phyloP scores from a whole-genome alignment of 2,888 invertebrate species.

The Andricus curvator region DNA sequence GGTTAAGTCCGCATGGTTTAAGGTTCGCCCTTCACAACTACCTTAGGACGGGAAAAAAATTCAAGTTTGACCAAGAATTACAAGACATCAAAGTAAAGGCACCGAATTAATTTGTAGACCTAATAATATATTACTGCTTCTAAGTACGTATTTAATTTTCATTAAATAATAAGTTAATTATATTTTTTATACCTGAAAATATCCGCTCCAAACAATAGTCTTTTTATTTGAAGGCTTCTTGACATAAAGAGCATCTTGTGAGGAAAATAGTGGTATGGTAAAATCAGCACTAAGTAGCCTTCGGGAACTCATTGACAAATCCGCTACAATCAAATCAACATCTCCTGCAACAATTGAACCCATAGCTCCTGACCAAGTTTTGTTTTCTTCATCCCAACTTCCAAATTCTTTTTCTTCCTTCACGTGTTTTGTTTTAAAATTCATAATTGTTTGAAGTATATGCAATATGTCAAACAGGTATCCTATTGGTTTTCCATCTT shows the following conservation, averaged over 20 bases:
- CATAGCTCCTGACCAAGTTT: slow-evolving; percentile 61
- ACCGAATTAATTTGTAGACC: too few relatives aligned
- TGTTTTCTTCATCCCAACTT: slow-evolving; percentile 45
- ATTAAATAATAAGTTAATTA: too few relatives aligned
- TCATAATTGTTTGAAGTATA: slow-evolving; percentile 42
- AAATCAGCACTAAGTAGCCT: slow-evolving; percentile 61
- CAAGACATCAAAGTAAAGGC: too few relatives aligned
- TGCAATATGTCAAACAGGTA: neutral
- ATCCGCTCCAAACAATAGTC: slow-evolving; percentile 58
- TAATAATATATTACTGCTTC: too few relatives aligned
- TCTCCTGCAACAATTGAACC: slow-evolving; percentile 46
- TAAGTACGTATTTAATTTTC: too few relatives aligned
- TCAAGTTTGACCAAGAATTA: too few relatives aligned
- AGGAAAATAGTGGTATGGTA: slow-evolving; percentile 58
- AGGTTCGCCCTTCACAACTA: too few relatives aligned
- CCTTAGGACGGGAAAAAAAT: too few relatives aligned
- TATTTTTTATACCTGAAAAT: slow-evolving; percentile 55
- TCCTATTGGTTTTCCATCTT: neutral
- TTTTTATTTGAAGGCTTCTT: slow-evolving; percentile 44
- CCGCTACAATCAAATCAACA: slow-evolving; percentile 60
- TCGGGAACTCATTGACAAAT: slow-evolving; percentile 47
- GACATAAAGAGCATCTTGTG: slow-evolving; percentile 53
- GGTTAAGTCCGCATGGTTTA: too few relatives aligned
- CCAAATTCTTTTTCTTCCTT: slow-evolving; percentile 52
- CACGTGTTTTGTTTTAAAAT: slow-evolving; percentile 52